Evolutionary conservation across 2,113 vertebrate genomes (phyloP).

Genomic region (Lontra canadensis): DNA sequence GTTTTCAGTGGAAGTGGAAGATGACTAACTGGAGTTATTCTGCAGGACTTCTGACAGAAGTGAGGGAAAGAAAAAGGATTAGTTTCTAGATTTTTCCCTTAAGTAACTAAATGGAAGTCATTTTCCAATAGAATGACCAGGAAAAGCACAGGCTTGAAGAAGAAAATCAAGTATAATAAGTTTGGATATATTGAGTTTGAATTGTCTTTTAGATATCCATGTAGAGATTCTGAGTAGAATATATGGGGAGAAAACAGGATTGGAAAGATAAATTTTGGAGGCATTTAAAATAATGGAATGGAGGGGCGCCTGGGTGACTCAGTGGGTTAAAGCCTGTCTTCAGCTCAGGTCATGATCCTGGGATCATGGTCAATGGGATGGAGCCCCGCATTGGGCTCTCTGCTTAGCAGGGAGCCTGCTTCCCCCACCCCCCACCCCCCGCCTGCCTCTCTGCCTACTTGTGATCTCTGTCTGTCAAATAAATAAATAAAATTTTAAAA

Average conservation of each 20-base stretch:
- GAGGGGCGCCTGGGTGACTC: not conserved
- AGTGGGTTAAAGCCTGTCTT: no score
- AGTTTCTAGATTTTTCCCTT: slow-evolving; percentile 6
- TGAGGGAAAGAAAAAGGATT: slow-evolving; percentile 31
- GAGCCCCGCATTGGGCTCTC: no score
- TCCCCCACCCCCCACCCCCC: no score
- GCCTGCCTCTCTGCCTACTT: no score
- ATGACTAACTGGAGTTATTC: not conserved
- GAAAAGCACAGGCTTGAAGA: slow-evolving; percentile 21
- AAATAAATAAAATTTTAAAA: not conserved
- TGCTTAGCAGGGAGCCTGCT: no score
- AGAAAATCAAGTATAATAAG: not conserved
- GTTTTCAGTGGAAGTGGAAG: not conserved
- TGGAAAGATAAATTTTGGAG: not conserved
- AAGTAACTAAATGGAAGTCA: slow-evolving; percentile 19
- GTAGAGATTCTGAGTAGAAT: slow-evolving; percentile 6
- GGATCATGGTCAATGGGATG: no score
- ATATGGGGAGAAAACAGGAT: not conserved
- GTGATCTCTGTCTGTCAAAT: no score
- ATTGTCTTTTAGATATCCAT: not conserved
- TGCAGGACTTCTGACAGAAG: not conserved
- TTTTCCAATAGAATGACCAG: not conserved
- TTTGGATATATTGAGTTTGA: not conserved
- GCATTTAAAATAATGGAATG: not conserved
- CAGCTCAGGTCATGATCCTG: no score